Percentiles rank a stretch among this genome's conserved stretches.
Conservation (phyloP, 1,140 invertebrate species). For the Leptinotarsa texana region DNA sequence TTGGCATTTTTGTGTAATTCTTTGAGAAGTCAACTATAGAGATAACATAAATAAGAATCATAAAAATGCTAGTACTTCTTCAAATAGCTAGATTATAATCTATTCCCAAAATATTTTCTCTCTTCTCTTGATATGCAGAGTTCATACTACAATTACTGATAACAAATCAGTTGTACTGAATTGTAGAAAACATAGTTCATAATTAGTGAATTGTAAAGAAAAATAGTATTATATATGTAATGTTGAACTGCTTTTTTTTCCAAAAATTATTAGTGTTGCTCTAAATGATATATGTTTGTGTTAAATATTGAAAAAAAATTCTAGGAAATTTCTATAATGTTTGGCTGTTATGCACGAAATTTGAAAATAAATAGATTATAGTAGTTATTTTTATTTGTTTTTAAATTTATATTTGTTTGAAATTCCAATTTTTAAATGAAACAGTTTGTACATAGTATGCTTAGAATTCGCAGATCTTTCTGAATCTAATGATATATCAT, state of each 20-base stretch:
- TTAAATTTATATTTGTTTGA: neutral
- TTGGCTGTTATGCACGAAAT: slow-evolving; percentile 40
- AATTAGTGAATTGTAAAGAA: no score
- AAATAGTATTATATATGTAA: neutral
- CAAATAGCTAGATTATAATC: no score
- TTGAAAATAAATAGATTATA: slow-evolving; percentile 33
- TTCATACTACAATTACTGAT: slow-evolving; percentile 1
- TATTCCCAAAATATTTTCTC: neutral
- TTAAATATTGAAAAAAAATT: slow-evolving; percentile 27
- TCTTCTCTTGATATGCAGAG: neutral
- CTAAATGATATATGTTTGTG: slow-evolving; percentile 29
- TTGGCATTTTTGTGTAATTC: no score
- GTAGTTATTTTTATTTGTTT: slow-evolving; percentile 13
- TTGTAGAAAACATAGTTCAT: neutral
- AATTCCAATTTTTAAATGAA: no score
- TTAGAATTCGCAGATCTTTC: no score
- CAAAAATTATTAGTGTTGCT: slow-evolving; percentile 17
- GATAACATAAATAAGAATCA: no score
- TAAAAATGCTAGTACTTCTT: no score
- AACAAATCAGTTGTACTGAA: neutral
- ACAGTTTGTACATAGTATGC: no score
- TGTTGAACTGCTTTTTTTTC: slow-evolving; percentile 16
- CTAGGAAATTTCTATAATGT: slow-evolving; percentile 24
- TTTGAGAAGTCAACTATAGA: no score
- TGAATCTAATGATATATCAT: no score